Conservation (phyloP, 2,113 vertebrate genomes). For the Apteryx owenii region DNA sequence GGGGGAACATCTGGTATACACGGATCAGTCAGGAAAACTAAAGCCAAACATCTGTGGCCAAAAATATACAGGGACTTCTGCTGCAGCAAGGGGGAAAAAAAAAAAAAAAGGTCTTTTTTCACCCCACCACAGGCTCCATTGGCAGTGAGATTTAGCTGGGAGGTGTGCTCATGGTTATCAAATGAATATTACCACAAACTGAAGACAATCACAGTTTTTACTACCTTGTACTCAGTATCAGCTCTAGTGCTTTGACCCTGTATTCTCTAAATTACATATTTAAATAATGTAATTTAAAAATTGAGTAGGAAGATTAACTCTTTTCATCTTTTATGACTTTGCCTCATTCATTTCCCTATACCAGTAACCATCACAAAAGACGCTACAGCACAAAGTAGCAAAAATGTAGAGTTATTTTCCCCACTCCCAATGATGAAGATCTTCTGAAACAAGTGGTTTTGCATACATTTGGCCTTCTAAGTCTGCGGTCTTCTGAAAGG, state of each 20-base stretch:
- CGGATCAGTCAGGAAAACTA: neutral
- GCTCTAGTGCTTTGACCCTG: neutral
- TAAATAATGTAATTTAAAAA: neutral
- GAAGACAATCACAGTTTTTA: neutral
- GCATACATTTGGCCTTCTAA: neutral
- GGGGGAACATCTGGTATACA: neutral
- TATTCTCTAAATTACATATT: neutral
- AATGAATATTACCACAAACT: neutral
- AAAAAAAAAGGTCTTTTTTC: neutral
- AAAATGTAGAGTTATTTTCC: neutral
- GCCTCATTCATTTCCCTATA: neutral
- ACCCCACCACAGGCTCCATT: neutral
- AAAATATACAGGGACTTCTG: neutral
- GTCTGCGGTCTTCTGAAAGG: neutral
- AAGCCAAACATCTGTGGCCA: neutral
- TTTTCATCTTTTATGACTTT: neutral
- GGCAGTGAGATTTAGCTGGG: neutral
- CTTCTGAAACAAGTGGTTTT: neutral
- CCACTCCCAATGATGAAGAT: neutral
- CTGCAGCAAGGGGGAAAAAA: neutral
- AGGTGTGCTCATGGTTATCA: neutral
- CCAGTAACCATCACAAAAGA: neutral
- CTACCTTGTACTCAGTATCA: neutral
- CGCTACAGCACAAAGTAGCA: neutral
- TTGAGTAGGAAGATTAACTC: accelerated